These are phyloP conservation scores for Seira musarum DNA, from an alignment of 2,888 invertebrate genomes.

Conservation along the genomic window DNA sequence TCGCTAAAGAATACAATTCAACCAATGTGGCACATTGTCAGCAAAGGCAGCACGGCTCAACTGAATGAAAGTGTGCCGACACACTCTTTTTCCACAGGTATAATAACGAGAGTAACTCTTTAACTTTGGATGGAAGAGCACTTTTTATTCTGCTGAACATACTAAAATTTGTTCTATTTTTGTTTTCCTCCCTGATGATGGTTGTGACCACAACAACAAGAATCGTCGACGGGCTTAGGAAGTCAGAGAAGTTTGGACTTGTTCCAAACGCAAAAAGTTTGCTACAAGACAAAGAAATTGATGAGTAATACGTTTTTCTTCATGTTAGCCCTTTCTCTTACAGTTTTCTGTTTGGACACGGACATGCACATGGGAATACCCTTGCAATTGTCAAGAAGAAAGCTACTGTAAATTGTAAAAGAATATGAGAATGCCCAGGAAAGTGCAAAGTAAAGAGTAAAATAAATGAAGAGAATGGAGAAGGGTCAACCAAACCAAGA, in stretches of 20 bases:
- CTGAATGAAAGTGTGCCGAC: background rate
- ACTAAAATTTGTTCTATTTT: background rate
- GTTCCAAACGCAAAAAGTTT: conserved; percentile 30
- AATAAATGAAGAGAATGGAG: conserved; percentile 9
- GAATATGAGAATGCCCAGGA: background rate
- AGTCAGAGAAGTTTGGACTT: conserved; percentile 33
- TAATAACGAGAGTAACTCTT: background rate
- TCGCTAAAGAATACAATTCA: conserved; percentile 10
- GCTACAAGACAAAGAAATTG: conserved; percentile 17
- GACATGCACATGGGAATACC: conserved; percentile 35
- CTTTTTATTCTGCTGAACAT: background rate
- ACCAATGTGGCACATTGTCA: conserved; percentile 4
- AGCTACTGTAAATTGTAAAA: conserved; percentile 1
- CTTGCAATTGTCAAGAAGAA: conserved; percentile 14
- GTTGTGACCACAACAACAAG: conserved; percentile 17
- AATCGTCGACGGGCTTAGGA: background rate
- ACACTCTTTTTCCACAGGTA: background rate
- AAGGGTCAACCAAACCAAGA: background rate
- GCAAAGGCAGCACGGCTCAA: background rate
- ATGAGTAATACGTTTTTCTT: conserved; percentile 36
- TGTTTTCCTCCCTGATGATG: conserved; percentile 8
- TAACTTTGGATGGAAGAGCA: background rate
- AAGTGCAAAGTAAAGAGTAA: conserved; percentile 8
- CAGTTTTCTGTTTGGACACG: conserved; percentile 4
- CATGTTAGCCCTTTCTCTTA: conserved; percentile 26